phyloP scores from a whole-genome alignment of 2,797 vertebrate genomes.

The Avahi laniger region DNA sequence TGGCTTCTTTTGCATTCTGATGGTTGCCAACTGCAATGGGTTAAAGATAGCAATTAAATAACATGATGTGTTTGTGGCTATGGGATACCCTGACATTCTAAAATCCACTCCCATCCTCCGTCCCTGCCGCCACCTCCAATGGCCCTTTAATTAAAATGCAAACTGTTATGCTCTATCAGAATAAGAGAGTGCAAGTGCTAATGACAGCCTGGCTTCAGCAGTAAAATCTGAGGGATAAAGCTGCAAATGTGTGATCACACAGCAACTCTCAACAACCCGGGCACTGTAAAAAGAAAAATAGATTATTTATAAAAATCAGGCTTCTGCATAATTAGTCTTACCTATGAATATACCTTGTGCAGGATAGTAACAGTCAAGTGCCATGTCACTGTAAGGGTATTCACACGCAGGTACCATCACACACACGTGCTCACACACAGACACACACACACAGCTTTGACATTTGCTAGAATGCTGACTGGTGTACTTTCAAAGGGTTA shows the following conservation, averaged over 20 bases:
- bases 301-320: slow-evolving; percentile 53
- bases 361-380: slow-evolving; percentile 79
- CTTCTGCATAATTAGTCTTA: slow-evolving; percentile 85
- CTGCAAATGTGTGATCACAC: slow-evolving; percentile 43
- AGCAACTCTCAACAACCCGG: slow-evolving; percentile 14
- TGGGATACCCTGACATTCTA: neutral
- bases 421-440: too few species aligned
- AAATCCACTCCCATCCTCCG: neutral
- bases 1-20: slow-evolving; percentile 12
- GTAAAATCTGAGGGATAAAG: slow-evolving; percentile 30
- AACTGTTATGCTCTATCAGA: slow-evolving; percentile 40
- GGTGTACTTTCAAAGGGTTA: slow-evolving; percentile 69
- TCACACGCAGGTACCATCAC: slow-evolving; percentile 76
- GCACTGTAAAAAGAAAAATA: slow-evolving; percentile 55
- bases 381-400: slow-evolving; percentile 78
- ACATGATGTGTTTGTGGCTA: neutral
- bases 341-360: slow-evolving; percentile 78
- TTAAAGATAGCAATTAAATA: slow-evolving; percentile 29
- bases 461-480: slow-evolving; percentile 77
- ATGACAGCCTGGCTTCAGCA: slow-evolving; percentile 49
- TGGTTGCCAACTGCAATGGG: neutral
- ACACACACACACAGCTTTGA: slow-evolving; percentile 60
- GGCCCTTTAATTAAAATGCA: slow-evolving; percentile 63
- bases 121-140: neutral
- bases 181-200: slow-evolving; percentile 32